These are phyloP conservation scores for Hydropotes inermis DNA, from an alignment of 2,113 vertebrate species.

Conservation along the genomic window DNA sequence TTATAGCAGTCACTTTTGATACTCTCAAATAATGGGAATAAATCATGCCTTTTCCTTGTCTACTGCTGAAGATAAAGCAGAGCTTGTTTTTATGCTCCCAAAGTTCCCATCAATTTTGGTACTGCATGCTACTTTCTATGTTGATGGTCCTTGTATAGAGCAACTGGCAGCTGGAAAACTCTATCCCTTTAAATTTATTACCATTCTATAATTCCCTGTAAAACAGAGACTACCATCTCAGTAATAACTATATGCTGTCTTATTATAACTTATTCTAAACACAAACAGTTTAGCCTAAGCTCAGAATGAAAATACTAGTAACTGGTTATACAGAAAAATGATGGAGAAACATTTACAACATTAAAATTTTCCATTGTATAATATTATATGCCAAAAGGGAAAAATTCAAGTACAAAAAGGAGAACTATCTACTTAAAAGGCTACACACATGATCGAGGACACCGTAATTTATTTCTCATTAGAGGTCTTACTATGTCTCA, in stretches of 20 bases:
- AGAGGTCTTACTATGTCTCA: neutral
- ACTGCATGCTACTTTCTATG: neutral
- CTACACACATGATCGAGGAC: neutral
- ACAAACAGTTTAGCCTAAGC: neutral
- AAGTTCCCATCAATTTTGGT: slow-evolving; percentile 11
- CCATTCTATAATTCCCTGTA: neutral
- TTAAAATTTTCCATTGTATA: neutral
- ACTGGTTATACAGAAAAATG: neutral
- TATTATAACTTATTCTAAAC: neutral
- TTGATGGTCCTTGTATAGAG: neutral
- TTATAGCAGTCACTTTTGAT: slow-evolving; percentile 19
- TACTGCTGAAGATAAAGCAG: slow-evolving; percentile 20
- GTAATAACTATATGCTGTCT: neutral
- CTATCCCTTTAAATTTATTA: slow-evolving; percentile 2
- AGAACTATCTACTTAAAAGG: neutral
- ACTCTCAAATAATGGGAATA: slow-evolving; percentile 42
- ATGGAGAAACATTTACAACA: neutral
- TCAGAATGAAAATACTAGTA: neutral
- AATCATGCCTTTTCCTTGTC: slow-evolving; percentile 18
- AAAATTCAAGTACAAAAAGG: neutral
- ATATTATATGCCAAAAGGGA: neutral
- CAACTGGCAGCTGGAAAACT: neutral
- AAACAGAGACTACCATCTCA: neutral
- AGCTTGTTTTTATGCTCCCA: neutral
- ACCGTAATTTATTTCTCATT: neutral